Evolutionary conservation across 2,888 invertebrate genomes (phyloP), one percentile per base, ranked within the genome.

Genomic region (Drosophila longiperda): DNA sequence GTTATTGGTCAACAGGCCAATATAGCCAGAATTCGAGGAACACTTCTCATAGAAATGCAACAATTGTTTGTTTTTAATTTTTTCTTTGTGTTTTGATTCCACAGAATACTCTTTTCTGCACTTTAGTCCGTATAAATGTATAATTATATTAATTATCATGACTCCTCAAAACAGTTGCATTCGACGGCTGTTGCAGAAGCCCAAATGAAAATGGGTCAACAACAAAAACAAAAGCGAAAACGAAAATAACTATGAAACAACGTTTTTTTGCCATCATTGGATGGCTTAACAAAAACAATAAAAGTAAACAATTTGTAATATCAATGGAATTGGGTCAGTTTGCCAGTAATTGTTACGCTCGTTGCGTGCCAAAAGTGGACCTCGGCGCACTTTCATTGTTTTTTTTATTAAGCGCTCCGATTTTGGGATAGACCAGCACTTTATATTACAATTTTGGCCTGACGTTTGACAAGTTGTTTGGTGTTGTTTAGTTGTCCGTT

Each of bases 251-350:
- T 45, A 50, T 23, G 57, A 61, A 65, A 75, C 45, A 34, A 34
- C 62, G 15, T 58, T 23, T 29, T 29, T 57, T 59, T 48, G 64
- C 34, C 61, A n/a, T 45, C 57, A 42, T 66, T 64, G 66, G 68
- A 62, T 80, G 68, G 78, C 68, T 62, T 55, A 66, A 73, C 74
- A 71, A 69, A 74, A 74, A 84, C 68, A 84, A 84, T 74, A 82
- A 87, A 72, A 80, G 71, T 68, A 73, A 87, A 84, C 85, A 84
- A 87, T 85, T 89, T 87, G 79, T 89, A 88, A 81, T 87, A 88
- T 83, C 65, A 81, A 82, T 80, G 75, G 63, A 87, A 87, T 90
- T 87, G 80, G 90, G 87, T 90, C 90, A 87, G 74, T 76, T 83
- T 79, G 72, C 65, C 75, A 79, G 71, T 62, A 79, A 66, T 66